Evolutionary conservation across 2,797 vertebrate genomes (phyloP).

Genomic region (Dendrocincla fuliginosa): DNA sequence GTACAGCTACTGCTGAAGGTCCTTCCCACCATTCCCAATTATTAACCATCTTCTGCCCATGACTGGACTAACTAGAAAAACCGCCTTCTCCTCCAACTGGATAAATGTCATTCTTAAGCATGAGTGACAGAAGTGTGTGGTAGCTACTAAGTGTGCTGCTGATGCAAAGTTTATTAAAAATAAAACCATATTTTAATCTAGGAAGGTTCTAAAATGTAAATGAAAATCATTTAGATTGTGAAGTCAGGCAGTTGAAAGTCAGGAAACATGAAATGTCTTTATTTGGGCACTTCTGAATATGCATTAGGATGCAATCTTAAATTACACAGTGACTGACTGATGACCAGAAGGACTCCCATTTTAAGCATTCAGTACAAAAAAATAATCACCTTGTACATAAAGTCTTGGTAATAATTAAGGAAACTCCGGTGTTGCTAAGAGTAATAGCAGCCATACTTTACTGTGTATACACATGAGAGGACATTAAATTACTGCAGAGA

Average conservation of each 20-base stretch:
- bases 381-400: neutral
- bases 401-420: neutral
- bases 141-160: neutral
- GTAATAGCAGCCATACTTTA: neutral
- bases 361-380: neutral
- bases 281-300: neutral
- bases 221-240: neutral
- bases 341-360: neutral
- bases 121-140: neutral
- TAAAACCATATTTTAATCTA: neutral
- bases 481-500: neutral
- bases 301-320: neutral
- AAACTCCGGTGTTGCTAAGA: neutral
- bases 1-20: neutral
- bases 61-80: neutral
- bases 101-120: neutral
- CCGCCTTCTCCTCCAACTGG: neutral
- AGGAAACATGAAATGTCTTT: neutral
- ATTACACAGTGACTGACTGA: slow-evolving; percentile 2
- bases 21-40: neutral
- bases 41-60: neutral
- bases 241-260: neutral
- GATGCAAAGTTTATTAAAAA: neutral
- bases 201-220: neutral
- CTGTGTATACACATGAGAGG: neutral